These are phyloP conservation scores for Zaprionus bogoriensis DNA, from an alignment of 2,888 invertebrate species.

Conservation along the genomic window DNA sequence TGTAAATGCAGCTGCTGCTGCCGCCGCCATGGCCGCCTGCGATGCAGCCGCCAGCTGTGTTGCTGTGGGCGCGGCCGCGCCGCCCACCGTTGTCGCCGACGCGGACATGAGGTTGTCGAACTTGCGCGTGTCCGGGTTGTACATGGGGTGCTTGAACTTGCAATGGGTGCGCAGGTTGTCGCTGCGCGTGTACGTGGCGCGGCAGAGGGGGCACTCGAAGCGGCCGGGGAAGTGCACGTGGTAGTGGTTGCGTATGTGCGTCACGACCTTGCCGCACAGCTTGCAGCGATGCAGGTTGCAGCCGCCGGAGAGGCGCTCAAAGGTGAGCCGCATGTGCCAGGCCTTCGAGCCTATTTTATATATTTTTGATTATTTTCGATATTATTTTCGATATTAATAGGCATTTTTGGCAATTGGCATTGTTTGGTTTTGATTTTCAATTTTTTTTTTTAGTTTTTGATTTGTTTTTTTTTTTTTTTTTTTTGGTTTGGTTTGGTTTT, in stretches of 20 bases:
- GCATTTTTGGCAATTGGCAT: constrained; percentile 40
- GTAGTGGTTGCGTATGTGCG: constrained; percentile 96
- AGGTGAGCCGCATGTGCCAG: constrained; percentile 97
- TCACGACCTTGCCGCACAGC: constrained; percentile 96
- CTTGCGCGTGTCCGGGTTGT: constrained; percentile 93
- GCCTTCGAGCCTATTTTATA: constrained; percentile 89
- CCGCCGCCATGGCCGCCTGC: constrained; percentile 82
- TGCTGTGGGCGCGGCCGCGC: constrained; percentile 85
- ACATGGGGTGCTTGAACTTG: constrained; percentile 95
- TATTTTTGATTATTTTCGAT: constrained; percentile 7
- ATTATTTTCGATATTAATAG: constrained; percentile 35
- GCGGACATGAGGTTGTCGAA: constrained; percentile 88
- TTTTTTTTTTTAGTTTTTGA: constrained; percentile 28
- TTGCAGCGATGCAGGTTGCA: constrained; percentile 96
- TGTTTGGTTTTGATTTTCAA: constrained; percentile 31
- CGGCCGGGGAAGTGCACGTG: constrained; percentile 96
- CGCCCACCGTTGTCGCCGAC: constrained; percentile 82
- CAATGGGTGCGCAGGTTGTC: constrained; percentile 96
- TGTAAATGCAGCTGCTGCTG: constrained; percentile 82
- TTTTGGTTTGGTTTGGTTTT: constrained; percentile 46
- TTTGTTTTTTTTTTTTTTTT: constrained; percentile 29
- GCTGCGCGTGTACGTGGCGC: constrained; percentile 95
- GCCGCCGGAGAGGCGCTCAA: constrained; percentile 95
- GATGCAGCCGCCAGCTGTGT: constrained; percentile 84
- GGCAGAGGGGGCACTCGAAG: constrained; percentile 95